Evolutionary conservation across 2,797 vertebrate genomes (phyloP), one percentile per base, ranked within the genome.

Genomic region (Brotogeris chrysoptera): DNA sequence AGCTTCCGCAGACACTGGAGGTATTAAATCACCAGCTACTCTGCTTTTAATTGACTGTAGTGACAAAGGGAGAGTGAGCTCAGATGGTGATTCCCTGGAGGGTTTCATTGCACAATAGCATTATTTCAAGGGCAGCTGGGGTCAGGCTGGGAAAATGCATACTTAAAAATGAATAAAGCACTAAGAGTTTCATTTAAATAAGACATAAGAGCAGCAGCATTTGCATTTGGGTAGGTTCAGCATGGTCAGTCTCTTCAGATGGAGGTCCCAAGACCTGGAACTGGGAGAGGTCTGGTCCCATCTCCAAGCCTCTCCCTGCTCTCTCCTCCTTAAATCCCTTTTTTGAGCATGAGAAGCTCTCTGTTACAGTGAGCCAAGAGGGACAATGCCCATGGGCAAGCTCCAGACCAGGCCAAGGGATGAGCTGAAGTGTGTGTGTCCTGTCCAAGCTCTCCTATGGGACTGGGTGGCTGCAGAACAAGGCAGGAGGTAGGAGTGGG

Each of bases 41-140:
- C 53, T 90, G 91, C 85, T 90, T 92, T 94, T 95, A 96, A 96
- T 96, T 93, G 92, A 96, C 94, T 94, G 74, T 43, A 44, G 70
- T 79, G 92, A 96, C 95, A 96, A 93, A 95, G 88, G 43, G 65
- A 64, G 87, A 80, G 71, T 2, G 16, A 91, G 85, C 83, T 84
- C 91, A 63, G 65, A 90, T 74, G 82, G 60, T 83, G 72, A 95
- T 78, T 87, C 92, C 88, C 91, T 6, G 12, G 17, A 93, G 78
- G 87, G 72, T 74, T 94, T 80, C 38, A 7, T 55, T 61, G 78
- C 74, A 82, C 81, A 79, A 53, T 19, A 44, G 72, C 60, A 84
- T 80, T 95, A 89, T 87, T 95, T 88, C 90, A 91, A 83, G 79
- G 85, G 73, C 86, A 84, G 87, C 71, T 88, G 71, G 55, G 86